Evolutionary conservation across 2,888 invertebrate species (phyloP).

Genomic region (Slavum lentiscoides): DNA sequence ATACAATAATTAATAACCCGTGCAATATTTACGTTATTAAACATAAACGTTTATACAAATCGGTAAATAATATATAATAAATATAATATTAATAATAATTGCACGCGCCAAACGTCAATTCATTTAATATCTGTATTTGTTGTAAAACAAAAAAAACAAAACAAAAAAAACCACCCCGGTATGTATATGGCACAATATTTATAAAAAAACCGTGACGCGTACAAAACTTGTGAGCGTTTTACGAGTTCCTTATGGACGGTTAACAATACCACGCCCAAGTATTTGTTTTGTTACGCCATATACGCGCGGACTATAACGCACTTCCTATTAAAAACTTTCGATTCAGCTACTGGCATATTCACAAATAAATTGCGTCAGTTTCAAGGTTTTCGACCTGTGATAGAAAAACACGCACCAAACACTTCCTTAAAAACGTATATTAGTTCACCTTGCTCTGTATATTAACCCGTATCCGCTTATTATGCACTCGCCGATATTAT

Average conservation of each 20-base stretch:
- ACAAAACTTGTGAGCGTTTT: conserved; percentile 4
- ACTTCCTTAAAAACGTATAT: conserved; percentile 38
- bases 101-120: too few relatives aligned
- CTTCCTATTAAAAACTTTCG: conserved; percentile 47
- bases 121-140: background rate
- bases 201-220: too few relatives aligned
- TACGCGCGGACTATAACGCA: conserved; percentile 8
- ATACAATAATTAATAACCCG: too few relatives aligned
- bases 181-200: too few relatives aligned
- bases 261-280: conserved; percentile 44
- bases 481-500: background rate
- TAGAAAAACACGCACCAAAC: conserved; percentile 2
- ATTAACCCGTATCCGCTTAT: conserved; percentile 48
- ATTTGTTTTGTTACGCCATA: conserved; percentile 31
- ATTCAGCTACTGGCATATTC: conserved; percentile 36
- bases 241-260: conserved; percentile 21
- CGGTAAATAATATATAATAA: too few relatives aligned
- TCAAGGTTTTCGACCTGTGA: conserved; percentile 39
- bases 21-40: too few relatives aligned
- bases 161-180: background rate
- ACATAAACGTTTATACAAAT: too few relatives aligned
- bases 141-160: background rate
- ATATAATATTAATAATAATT: too few relatives aligned
- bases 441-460: conserved; percentile 48
- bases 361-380: conserved; percentile 48